These are phyloP conservation scores for Sporophila hypoxantha DNA, from an alignment of 2,113 vertebrate species.

Conservation along the genomic window DNA sequence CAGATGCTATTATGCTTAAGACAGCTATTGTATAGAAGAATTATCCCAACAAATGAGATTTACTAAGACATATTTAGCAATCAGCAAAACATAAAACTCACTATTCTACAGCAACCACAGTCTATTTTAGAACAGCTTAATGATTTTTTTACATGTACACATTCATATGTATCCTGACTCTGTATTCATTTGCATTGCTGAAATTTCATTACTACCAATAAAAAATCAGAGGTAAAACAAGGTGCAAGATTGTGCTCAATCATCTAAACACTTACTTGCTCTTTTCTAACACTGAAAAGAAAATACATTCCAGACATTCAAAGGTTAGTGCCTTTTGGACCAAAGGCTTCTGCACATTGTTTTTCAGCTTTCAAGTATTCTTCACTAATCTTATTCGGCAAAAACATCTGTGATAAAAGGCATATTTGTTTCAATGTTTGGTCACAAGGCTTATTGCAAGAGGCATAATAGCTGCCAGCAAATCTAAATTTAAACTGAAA, in stretches of 20 bases:
- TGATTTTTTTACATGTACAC: background rate
- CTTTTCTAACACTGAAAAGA: slow-evolving; percentile 47
- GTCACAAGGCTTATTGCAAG: slow-evolving; percentile 29
- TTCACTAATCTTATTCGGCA: slow-evolving; percentile 69
- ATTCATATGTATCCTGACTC: background rate
- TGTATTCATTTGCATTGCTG: background rate
- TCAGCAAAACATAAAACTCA: background rate
- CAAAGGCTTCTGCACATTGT: slow-evolving; percentile 44
- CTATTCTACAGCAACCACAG: background rate
- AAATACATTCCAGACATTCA: slow-evolving; percentile 33
- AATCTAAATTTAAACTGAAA: slow-evolving; percentile 65
- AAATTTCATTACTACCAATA: background rate
- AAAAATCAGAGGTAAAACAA: background rate
- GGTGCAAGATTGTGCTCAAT: background rate
- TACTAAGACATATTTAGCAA: background rate
- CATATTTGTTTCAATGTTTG: slow-evolving; percentile 53
- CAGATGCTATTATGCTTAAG: background rate
- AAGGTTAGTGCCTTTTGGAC: slow-evolving; percentile 31
- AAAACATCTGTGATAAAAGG: slow-evolving; percentile 62
- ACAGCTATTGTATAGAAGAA: background rate
- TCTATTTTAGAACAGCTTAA: background rate
- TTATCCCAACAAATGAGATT: background rate
- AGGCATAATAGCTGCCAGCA: slow-evolving; percentile 45
- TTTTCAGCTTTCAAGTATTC: slow-evolving; percentile 55
- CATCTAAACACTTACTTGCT: slow-evolving; percentile 32